Base-by-base conservation (phyloP, 1,140 invertebrate species). In the Helicorthomorpha holstii region DNA sequence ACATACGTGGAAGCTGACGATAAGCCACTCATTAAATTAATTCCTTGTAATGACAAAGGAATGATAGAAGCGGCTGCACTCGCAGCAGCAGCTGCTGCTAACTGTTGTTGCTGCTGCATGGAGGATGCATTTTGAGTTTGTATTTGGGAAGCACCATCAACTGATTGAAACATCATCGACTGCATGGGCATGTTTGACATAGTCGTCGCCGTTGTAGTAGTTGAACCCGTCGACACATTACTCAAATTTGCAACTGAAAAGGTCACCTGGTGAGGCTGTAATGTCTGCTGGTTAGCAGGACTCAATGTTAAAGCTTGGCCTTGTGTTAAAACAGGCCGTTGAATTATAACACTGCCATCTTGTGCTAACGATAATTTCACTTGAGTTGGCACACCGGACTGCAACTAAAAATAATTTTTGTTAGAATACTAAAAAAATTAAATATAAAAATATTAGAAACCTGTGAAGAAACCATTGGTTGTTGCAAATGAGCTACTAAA, bases 311-410 rank as follows among this genome's bases (percentile, higher is more conserved):
- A 46, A 34, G 29, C 29, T 34, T 7, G 29, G 7, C 29, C 29
- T 34, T 34, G 29, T 7, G 29, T 34, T 7, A 34, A 34, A 34
- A 34, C 29, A 7, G 44, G 44, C 16, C 56, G 49, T 25, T 61
- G 57, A 23, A 63, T n/a, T 19, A 60, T 54, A 16, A 62, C 49
- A 51, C 56, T 60, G 1, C 61, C 61, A 52, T 62, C 61, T 41
- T 58, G 58, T 12, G 55, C 49, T 21, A 63, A 48, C 3, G 60
- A 43, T 23, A 61, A 21, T 44, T 60, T 60, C 3, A 61, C 23
- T 47, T 61, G 60, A 19, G 56, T 24, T 52, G 29, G 29, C 7
- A 16, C 29, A 34, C 29, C 16, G 16, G 29, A 7, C 16, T 34
- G 29, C 16, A 34, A 34, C 29, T 34, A 16, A 34, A 41, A 50